Evolutionary conservation across 2,888 invertebrate genomes (phyloP), one percentile per base, ranked within the genome.

Genomic region (Chrysolina haemoptera): DNA sequence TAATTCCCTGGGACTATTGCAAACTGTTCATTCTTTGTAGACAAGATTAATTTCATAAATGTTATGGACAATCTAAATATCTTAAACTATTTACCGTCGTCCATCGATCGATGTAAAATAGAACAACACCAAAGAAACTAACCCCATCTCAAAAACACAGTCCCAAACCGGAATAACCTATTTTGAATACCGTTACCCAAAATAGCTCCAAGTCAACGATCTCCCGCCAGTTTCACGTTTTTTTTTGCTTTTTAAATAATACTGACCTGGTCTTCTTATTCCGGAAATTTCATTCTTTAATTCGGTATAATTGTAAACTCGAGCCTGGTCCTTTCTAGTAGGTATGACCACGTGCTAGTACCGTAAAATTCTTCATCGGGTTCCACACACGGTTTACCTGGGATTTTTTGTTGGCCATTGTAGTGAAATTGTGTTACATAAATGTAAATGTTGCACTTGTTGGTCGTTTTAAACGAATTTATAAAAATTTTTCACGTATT

Each of bases 321-420:
- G 62, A 55, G n/a, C 66, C 65, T 62, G 66, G 55, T 59, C 50
- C 70, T 43, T 73, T 71, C 74, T 76, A 71, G 63, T 67, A 71
- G 75, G 67, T 71, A 76, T 72, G 64, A 73, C 76, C 76, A 76
- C 74, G 76, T 74, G 74, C 72, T 74, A 62, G 35, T 65, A 76
- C 67, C 71, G 67, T 76, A 74, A 64, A 67, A 74, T 71, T 76
- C 74, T 41, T 63, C 65, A 59, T 43, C 68, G 50, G 74, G 67
- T 41, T 74, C 75, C 71, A 75, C 75, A 72, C 71, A 73, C 27
- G 73, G 63, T 65, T 71, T 76, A 76, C 76, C 76, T 76, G 76
- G 46, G 67, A 62, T 76, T 75, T n/a, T 73, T 76, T 76, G 43
- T 65, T 20, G 65, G 59, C 62, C 71, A 69, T 71, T 76, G 68